Base-by-base conservation (phyloP, 2,113 vertebrate genomes). In the Echinops telfairi region DNA sequence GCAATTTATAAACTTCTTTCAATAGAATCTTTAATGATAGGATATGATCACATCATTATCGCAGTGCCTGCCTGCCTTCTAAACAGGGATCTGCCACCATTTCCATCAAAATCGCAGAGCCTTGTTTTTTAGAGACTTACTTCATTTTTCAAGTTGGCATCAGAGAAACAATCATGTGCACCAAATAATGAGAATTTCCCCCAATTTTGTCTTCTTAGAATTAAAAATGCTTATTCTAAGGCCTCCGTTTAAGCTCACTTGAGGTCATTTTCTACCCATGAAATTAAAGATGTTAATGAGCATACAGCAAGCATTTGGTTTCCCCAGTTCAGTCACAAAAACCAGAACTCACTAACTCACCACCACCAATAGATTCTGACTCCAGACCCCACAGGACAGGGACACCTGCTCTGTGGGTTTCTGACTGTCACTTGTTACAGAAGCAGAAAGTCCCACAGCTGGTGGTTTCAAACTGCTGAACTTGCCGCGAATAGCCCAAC, bases 1-100 rank as follows among this genome's bases (percentile, higher is more conserved):
- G 97, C 98, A 98, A 99, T 99, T 99, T 99, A 99, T 99, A 99
- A 99, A 99, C 98, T 99, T 98, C 98, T 99, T 99, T 99, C 98
- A 99, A 99, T 98, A 99, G 98, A 98, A 98, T 98, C 98, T 98
- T 98, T 98, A 98, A 98, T 99, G 99, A 99, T 99, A 98, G 98
- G 98, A 98, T 98, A 98, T 95, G 98, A 98, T 98, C 97, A 97
- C 97, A 96, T 98, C 98, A 98, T 98, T 98, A 98, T 94, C 95
- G 40, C 94, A 96, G 97, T 17, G 94, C 95, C 97, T 97, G 96
- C 93, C 97, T 95, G 97, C 97, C 88, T 96, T 83, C 95, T 94
- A 94, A 82, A 96, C 89, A 97, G 96, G 95, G 88, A 93, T 96
- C 97, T 97, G 97, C 96, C 93, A 94, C 96, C 86, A 96, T 97